These are phyloP conservation scores for Sebastes matsubarae DNA, from an alignment of 2,797 vertebrate genomes.

Conservation along the genomic window DNA sequence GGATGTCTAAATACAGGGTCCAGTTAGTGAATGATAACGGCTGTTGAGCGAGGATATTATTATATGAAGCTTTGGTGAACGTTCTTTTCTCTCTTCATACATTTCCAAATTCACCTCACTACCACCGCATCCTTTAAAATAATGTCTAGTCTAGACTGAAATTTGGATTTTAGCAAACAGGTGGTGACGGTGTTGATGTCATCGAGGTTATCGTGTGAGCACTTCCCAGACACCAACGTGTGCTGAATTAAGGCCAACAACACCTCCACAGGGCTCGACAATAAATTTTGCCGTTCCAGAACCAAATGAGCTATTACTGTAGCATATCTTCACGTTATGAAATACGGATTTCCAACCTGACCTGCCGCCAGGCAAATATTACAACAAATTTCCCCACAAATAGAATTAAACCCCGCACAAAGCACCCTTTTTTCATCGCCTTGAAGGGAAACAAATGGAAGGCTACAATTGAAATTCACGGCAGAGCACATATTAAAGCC, in stretches of 20 bases:
- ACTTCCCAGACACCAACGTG: not conserved
- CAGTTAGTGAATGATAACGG: not conserved
- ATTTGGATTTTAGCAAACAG: not conserved
- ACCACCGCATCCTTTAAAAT: not conserved
- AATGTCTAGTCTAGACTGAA: not conserved
- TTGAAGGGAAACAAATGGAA: slow-evolving; percentile 53
- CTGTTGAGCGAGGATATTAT: not conserved
- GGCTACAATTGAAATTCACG: slow-evolving; percentile 52
- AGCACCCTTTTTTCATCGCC: slow-evolving; percentile 5
- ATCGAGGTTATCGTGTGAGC: not conserved
- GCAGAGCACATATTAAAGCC: slow-evolving; percentile 52
- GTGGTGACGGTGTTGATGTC: not conserved
- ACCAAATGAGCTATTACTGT: slow-evolving; percentile 72
- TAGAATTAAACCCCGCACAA: slow-evolving; percentile 45
- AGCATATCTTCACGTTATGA: slow-evolving; percentile 71
- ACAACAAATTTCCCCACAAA: slow-evolving; percentile 55
- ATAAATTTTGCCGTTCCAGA: slow-evolving; percentile 2
- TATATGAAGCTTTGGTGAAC: not conserved
- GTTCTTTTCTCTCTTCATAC: not conserved
- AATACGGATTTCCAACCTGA: slow-evolving; percentile 43
- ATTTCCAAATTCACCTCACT: not conserved
- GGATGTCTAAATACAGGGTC: not conserved
- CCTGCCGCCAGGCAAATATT: slow-evolving; percentile 45
- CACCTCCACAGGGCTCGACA: slow-evolving; percentile 9
- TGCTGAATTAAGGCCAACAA: slow-evolving; percentile 4